Conservation (phyloP, 2,113 vertebrate genomes). For the Electrona antarctica region DNA sequence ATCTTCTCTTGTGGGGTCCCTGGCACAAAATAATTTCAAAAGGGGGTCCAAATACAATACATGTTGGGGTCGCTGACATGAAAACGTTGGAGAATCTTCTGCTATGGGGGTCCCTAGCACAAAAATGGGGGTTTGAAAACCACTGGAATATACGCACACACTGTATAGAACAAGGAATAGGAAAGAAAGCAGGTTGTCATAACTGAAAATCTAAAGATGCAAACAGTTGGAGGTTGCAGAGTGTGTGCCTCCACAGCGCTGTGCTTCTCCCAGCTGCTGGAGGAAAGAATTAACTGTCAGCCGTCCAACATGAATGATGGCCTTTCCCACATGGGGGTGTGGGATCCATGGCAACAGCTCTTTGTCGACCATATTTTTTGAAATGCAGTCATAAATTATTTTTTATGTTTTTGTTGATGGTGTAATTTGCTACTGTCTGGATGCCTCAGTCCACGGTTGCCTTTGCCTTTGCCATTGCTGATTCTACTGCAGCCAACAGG, state of each 20-base stretch:
- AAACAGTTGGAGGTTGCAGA: slow-evolving; percentile 21
- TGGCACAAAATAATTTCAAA: too few species aligned
- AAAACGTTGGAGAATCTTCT: too few species aligned
- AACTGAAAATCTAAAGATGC: neutral
- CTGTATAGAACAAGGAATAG: too few species aligned
- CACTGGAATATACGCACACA: too few species aligned
- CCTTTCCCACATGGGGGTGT: slow-evolving; percentile 39
- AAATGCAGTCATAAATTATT: neutral
- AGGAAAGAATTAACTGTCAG: slow-evolving; percentile 53
- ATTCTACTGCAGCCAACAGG: neutral
- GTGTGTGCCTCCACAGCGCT: slow-evolving; percentile 10
- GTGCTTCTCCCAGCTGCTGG: slow-evolving; percentile 28
- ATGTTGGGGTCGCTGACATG: too few species aligned
- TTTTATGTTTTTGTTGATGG: slow-evolving; percentile 19
- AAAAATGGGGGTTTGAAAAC: too few species aligned
- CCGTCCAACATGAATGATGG: slow-evolving; percentile 46
- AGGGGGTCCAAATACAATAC: too few species aligned
- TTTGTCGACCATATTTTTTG: slow-evolving; percentile 17
- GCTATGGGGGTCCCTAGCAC: too few species aligned
- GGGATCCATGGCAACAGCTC: slow-evolving; percentile 58
- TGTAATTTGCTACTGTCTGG: slow-evolving; percentile 31
- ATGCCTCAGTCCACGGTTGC: neutral
- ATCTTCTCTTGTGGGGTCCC: too few species aligned
- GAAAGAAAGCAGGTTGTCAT: neutral
- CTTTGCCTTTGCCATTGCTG: slow-evolving; percentile 3